A percentile compares a stretch with the other conserved stretches of the same genome.
These are phyloP conservation scores for Todus mexicanus DNA, from an alignment of 2,797 vertebrate genomes.

Conservation along the genomic window DNA sequence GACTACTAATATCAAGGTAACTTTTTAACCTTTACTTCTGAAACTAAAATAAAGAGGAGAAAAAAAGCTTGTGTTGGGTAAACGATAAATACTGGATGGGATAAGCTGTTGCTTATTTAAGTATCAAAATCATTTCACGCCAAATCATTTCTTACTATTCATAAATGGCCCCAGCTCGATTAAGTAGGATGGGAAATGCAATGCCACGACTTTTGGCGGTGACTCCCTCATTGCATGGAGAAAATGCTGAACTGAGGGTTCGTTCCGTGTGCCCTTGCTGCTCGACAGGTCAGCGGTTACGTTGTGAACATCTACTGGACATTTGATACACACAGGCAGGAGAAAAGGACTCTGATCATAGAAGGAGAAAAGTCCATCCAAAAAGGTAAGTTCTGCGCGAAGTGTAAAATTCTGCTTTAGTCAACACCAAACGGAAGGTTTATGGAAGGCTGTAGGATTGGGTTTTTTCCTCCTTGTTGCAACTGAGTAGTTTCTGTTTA, in stretches of 20 bases:
- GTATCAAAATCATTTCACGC: background rate
- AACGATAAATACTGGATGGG: background rate
- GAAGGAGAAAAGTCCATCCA: slow-evolving; percentile 70
- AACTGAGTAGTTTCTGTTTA: background rate
- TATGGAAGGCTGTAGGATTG: background rate
- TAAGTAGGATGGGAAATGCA: background rate
- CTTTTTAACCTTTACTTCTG: background rate
- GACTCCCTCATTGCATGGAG: background rate
- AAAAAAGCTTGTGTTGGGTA: background rate
- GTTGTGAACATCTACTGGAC: slow-evolving; percentile 89
- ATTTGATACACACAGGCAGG: slow-evolving; percentile 90
- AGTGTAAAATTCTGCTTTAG: background rate
- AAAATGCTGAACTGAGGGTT: background rate
- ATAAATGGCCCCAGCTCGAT: background rate
- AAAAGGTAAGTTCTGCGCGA: slow-evolving; percentile 73
- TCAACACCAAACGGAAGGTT: background rate
- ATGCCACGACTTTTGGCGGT: background rate
- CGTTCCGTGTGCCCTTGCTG: background rate
- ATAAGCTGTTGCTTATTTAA: background rate
- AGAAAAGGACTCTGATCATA: slow-evolving; percentile 82
- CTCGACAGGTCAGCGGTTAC: slow-evolving; percentile 84
- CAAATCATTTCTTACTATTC: background rate
- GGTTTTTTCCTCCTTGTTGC: background rate
- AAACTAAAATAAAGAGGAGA: background rate
- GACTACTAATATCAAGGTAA: slow-evolving; percentile 80